Evolutionary conservation across 2,113 vertebrate species (phyloP).

Genomic region (Oreotrochilus melanogaster): DNA sequence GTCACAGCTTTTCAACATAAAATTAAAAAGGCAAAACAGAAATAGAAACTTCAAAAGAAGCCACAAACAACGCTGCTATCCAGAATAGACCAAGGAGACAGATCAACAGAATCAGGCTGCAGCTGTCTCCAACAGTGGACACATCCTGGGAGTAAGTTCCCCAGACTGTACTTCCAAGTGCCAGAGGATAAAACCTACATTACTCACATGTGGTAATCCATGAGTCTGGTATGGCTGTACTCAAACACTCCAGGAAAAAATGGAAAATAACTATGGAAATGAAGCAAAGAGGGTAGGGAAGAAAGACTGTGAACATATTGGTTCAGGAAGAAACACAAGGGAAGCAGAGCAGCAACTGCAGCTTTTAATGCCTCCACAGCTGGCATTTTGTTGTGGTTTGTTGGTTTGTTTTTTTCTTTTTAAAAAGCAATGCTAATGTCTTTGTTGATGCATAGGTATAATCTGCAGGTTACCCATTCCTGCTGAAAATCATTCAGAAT

Average conservation of each 20-base stretch:
- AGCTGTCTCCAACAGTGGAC: neutral
- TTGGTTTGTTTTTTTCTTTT: neutral
- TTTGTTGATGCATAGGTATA: neutral
- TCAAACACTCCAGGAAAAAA: neutral
- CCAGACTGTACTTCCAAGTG: neutral
- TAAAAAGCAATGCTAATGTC: neutral
- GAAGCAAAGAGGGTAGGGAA: neutral
- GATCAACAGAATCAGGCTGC: neutral
- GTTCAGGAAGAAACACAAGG: neutral
- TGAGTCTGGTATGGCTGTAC: neutral
- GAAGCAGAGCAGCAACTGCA: neutral
- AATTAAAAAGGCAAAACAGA: neutral
- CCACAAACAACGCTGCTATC: neutral
- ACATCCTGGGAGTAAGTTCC: neutral
- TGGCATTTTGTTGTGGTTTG: neutral
- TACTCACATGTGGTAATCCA: neutral
- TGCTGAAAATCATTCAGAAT: neutral
- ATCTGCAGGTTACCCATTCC: neutral
- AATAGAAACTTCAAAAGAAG: conserved; percentile 17
- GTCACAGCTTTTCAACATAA: neutral
- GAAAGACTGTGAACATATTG: rapidly evolving
- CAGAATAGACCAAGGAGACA: neutral
- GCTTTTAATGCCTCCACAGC: neutral
- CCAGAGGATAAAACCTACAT: neutral
- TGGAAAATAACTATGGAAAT: neutral